These are phyloP conservation scores for Aleiodes leptofemur DNA, from an alignment of 2,888 invertebrate species.

Conservation along the genomic window DNA sequence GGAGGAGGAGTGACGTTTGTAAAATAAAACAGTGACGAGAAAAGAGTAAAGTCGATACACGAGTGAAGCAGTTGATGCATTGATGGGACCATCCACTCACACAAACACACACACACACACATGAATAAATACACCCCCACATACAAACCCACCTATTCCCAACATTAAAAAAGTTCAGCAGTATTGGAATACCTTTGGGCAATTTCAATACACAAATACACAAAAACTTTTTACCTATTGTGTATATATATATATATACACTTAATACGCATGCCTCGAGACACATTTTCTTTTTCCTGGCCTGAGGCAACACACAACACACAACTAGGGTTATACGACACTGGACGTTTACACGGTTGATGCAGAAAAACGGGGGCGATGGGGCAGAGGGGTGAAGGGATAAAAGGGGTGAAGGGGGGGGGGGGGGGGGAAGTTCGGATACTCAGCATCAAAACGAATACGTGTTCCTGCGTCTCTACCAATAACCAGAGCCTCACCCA, in stretches of 20 bases:
- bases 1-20: too few relatives aligned
- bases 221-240: slow-evolving; percentile 8
- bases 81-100: slow-evolving; percentile 4
- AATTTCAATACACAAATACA: slow-evolving; percentile 15
- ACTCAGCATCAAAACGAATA: slow-evolving; percentile 46
- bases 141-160: too few relatives aligned
- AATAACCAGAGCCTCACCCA: slow-evolving; percentile 58
- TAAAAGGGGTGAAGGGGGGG: too few relatives aligned
- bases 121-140: too few relatives aligned
- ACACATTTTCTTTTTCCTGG: slow-evolving; percentile 15
- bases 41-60: slow-evolving; percentile 9
- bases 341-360: slow-evolving; percentile 45
- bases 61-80: slow-evolving; percentile 19
- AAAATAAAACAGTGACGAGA: slow-evolving; percentile 2
- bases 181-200: slow-evolving; percentile 4
- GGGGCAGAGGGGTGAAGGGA: too few relatives aligned
- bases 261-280: slow-evolving; percentile 24
- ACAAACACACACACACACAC: background rate
- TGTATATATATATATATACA: background rate
- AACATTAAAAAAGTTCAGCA: slow-evolving; percentile 21
- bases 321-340: slow-evolving; percentile 21
- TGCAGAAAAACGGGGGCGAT: slow-evolving; percentile 32
- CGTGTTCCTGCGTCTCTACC: slow-evolving; percentile 47
- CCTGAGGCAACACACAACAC: slow-evolving; percentile 21
- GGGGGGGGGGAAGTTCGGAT: background rate